phyloP scores from a whole-genome alignment of 1,140 invertebrate genomes.

The Drosophila dunni region DNA sequence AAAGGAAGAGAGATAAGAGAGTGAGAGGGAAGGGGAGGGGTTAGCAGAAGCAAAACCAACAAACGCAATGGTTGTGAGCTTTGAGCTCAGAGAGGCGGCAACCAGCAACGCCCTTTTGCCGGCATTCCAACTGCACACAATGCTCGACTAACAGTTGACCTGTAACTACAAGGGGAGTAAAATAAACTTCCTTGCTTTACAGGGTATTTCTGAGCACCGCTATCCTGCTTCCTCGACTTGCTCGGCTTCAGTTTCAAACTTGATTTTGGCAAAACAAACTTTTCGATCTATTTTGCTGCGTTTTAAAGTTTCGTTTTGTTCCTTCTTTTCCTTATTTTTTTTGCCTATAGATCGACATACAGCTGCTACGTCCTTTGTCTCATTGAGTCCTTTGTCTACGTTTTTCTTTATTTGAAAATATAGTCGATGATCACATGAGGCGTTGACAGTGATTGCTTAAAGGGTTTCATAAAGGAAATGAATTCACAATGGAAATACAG shows the following conservation, averaged over 20 bases:
- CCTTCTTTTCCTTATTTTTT: slow-evolving; percentile 38
- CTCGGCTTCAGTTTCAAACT: slow-evolving; percentile 35
- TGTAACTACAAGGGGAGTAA: neutral
- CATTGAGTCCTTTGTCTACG: slow-evolving; percentile 60
- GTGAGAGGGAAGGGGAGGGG: slow-evolving; percentile 7
- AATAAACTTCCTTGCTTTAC: neutral
- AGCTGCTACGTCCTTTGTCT: slow-evolving; percentile 62
- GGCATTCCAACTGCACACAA: slow-evolving; percentile 3
- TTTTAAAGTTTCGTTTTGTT: slow-evolving; percentile 31
- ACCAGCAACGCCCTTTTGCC: slow-evolving; percentile 32
- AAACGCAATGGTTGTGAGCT: slow-evolving; percentile 39
- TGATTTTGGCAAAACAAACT: slow-evolving; percentile 39
- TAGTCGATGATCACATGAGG: slow-evolving; percentile 50
- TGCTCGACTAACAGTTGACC: slow-evolving; percentile 7
- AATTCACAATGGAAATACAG: neutral
- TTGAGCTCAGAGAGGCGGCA: slow-evolving; percentile 7
- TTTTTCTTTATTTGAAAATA: slow-evolving; percentile 34
- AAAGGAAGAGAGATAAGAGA: neutral
- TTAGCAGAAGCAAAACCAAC: slow-evolving; percentile 36
- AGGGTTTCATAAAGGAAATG: neutral
- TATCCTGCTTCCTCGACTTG: neutral
- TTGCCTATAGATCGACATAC: slow-evolving; percentile 15
- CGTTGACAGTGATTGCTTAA: slow-evolving; percentile 48
- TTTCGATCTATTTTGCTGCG: slow-evolving; percentile 29
- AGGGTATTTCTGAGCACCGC: neutral